Evolutionary conservation across 2,888 invertebrate genomes (phyloP), one percentile per base, ranked within the genome.

Genomic region (Pteria penguin): DNA sequence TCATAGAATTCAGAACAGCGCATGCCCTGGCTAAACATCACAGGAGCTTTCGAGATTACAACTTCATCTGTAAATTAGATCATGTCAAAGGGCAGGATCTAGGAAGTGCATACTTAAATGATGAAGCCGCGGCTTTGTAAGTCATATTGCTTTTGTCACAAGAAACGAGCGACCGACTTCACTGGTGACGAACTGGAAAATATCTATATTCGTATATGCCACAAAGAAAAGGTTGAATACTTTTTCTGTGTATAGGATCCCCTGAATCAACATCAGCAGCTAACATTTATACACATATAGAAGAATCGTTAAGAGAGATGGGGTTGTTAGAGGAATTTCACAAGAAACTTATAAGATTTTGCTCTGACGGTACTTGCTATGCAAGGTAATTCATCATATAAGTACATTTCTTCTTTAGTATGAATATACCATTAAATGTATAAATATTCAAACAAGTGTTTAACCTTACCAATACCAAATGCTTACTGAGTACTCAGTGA

Each of bases 161-260:
- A 1, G 22, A 57, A 57, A 8, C 3, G 57, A 11, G 33, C 22
- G 24, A 63, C 36, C 2, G 63, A 63, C 24, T 63, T 63, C n/a
- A 63, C 63, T 32, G 63, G 63, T 18, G 36, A 63, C 0, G 63
- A 63, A 18, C 8, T 63, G 63, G 63, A 63, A 32, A 63, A 63
- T 63, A 36, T 63, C 11, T 63, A 63, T 32, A 36, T 63, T 18
- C 63, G 14, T 14, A 24, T 63, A 4, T 29, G 29, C 24, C 11
- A n/a, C 29, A 32, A 62, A 3, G 62, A 33, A 18, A 63, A 32
- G 18, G 63, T 63, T 14, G 63, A 63, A 3, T 4, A 63, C 24
- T 36, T 63, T 63, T 63, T 32, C 32, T 63, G 1, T 32, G n/a
- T 24, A 63, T 63, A n/a, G 63, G 63, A 2, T 5, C 31, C 22